Evolutionary conservation across 2,113 vertebrate species (phyloP), one percentile per base, ranked within the genome.

Genomic region (Pedetes capensis): DNA sequence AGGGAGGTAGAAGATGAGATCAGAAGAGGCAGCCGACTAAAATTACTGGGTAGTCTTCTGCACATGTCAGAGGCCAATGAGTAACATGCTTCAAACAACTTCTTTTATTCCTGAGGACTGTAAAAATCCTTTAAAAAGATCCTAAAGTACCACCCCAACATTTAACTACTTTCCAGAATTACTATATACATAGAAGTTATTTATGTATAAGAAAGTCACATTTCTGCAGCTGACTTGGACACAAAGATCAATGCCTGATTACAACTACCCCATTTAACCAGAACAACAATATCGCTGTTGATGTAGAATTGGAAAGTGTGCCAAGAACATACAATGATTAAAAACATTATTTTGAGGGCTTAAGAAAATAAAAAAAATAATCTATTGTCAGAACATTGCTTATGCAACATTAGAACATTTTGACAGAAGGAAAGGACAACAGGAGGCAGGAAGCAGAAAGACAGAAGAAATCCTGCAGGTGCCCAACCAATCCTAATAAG

Each of bases 401-500:
- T 83, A 84, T 49, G 91, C 89, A 96, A 92, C 63, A 69, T 4
- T 12, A 92, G 95, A 94, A 85, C 78, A 91, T 75, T 95, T 0
- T 88, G 89, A 88, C 83, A 97, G 90, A 97, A 94, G 78, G 92
- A 69, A 84, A 95, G 51, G 61, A 57, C 88, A 66, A 78, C 53
- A 76, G 91, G 68, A 96, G 87, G 95, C 92, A 95, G 95, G 92
- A 89, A 94, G 79, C 78, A 88, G 69, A n/a, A n/a, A 82, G 88
- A 94, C 42, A 91, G 87, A 71, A 95, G 87, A 87, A 5, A 57
- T 34, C 66, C 94, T n/a, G 39, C 97, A 97, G 97, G 97, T 98
- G 95, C 90, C 91, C 80, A 17, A 1, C 44, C 39, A 51, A 81
- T 18, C 78, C 89, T 0, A 0, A 61, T 0, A 91, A 82, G 69